These are phyloP conservation scores for Drosophila aldrichi DNA, from an alignment of 2,888 invertebrate genomes.

Conservation along the genomic window DNA sequence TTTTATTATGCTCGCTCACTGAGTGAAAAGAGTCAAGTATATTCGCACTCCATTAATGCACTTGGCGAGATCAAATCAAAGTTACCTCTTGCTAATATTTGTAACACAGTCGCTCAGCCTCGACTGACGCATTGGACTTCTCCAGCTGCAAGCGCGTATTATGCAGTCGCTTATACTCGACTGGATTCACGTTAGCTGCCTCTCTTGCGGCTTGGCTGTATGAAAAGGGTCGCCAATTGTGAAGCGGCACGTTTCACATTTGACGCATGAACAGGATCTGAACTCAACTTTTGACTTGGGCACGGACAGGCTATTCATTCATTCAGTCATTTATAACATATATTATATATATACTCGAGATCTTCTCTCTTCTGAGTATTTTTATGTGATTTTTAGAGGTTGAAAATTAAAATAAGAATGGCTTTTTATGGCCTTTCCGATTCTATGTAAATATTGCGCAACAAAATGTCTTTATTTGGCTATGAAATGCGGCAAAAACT, in stretches of 20 bases:
- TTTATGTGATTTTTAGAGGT: background rate
- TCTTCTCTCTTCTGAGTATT: constrained; percentile 4
- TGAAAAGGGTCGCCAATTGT: constrained; percentile 21
- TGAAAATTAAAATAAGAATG: constrained; percentile 14
- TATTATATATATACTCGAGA: constrained; percentile 5
- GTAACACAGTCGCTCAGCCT: no score
- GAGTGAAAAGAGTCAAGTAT: background rate
- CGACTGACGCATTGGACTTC: no score
- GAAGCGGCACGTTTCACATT: constrained; percentile 72
- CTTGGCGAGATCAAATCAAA: no score
- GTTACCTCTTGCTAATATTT: no score
- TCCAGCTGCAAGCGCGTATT: background rate
- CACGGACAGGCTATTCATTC: constrained; percentile 67
- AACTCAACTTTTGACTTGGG: constrained; percentile 35
- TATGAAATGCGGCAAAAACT: constrained; percentile 43
- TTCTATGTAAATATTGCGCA: constrained; percentile 72
- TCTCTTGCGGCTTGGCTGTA: constrained; percentile 15
- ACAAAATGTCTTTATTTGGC: constrained; percentile 69
- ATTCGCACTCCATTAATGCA: background rate
- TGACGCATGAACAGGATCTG: constrained; percentile 58
- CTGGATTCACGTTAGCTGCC: background rate
- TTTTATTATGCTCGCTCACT: constrained; percentile 16
- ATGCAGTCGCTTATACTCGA: background rate
- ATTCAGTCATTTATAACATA: constrained; percentile 56
- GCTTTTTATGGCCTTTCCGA: constrained; percentile 48